These are phyloP conservation scores for Hydrophis major DNA, from an alignment of 2,797 vertebrate species.

Conservation along the genomic window DNA sequence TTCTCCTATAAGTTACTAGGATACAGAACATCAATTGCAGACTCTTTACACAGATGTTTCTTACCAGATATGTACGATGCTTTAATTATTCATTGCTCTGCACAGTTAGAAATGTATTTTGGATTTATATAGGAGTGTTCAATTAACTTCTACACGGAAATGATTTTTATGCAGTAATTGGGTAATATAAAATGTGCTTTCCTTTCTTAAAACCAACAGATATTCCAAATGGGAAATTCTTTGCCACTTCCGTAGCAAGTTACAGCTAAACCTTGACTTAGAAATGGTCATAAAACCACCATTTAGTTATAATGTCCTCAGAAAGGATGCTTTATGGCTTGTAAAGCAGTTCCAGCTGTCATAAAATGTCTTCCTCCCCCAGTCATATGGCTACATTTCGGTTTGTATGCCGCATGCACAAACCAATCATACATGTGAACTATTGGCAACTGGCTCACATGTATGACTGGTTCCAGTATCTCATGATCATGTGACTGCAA, in stretches of 20 bases:
- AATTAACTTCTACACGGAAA: neutral
- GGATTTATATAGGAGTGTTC: neutral
- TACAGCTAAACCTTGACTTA: neutral
- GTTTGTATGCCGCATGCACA: neutral
- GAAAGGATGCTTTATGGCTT: neutral
- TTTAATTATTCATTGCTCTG: neutral
- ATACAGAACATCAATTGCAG: neutral
- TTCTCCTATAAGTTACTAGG: neutral
- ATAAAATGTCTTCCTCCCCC: neutral
- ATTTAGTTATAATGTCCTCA: neutral
- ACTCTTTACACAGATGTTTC: neutral
- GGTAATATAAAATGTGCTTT: neutral
- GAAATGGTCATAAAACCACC: neutral
- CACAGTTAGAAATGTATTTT: neutral
- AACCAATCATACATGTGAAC: neutral
- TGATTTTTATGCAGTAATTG: neutral
- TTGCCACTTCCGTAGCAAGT: neutral
- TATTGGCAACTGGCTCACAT: neutral
- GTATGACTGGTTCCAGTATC: neutral
- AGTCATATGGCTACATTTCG: neutral
- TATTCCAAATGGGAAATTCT: neutral
- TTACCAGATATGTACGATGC: neutral
- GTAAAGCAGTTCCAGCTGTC: neutral
- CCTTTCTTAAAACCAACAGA: neutral
- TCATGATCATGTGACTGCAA: neutral